Evolutionary conservation across 2,113 vertebrate genomes (phyloP).

Genomic region (Diadophis punctatus): DNA sequence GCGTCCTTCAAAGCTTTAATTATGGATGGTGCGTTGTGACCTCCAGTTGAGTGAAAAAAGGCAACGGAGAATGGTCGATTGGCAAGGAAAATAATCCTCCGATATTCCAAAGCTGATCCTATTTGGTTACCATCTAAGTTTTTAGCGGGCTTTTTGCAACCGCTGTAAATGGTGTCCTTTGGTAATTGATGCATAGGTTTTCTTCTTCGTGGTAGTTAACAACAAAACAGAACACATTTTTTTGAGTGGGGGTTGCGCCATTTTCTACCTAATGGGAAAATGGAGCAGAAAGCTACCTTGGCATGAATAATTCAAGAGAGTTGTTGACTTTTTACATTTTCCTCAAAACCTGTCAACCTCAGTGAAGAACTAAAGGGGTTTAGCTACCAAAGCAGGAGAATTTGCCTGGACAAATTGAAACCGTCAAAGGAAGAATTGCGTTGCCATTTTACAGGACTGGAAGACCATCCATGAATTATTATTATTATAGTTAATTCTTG

Average conservation of each 20-base stretch:
- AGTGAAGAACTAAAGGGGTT: background rate
- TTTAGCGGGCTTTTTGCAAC: background rate
- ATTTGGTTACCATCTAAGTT: background rate
- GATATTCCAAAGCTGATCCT: background rate
- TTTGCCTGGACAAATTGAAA: background rate
- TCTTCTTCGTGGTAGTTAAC: background rate
- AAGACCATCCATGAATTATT: background rate
- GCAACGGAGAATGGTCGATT: background rate
- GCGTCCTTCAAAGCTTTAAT: background rate
- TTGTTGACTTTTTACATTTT: background rate
- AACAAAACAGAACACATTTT: background rate
- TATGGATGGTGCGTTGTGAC: background rate
- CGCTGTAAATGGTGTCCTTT: background rate
- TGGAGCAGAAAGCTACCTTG: background rate
- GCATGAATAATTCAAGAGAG: background rate
- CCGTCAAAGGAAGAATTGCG: background rate
- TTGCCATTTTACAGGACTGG: background rate
- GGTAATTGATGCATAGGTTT: background rate
- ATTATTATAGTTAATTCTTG: background rate
- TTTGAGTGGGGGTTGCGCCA: background rate
- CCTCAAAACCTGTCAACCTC: background rate
- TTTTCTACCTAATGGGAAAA: background rate
- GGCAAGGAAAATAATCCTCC: background rate
- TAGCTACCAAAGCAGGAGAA: background rate
- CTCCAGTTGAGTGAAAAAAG: background rate